These are phyloP conservation scores for Lacerta bilineata DNA, from an alignment of 2,797 vertebrate genomes.

Conservation along the genomic window DNA sequence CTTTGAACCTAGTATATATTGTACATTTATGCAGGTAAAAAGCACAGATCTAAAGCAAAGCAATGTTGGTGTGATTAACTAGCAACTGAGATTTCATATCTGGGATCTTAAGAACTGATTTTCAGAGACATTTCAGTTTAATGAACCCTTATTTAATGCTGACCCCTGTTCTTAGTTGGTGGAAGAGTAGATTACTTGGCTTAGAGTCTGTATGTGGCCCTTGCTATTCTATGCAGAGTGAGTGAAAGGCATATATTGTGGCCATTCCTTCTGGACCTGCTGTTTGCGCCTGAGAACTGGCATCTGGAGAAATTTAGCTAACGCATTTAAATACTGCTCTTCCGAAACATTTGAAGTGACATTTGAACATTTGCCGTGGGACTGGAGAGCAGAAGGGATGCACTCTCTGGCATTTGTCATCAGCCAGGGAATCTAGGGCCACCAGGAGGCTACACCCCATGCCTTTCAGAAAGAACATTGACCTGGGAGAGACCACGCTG, in stretches of 20 bases:
- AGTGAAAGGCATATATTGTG: no score
- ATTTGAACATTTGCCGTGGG: no score
- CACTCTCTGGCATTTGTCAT: neutral
- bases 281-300: neutral
- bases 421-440: neutral
- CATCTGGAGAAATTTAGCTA: neutral
- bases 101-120: neutral
- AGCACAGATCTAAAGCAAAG: neutral
- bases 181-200: neutral
- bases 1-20: conserved; percentile 41
- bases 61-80: neutral
- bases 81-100: neutral
- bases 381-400: neutral
- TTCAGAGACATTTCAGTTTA: neutral
- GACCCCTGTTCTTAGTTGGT: neutral
- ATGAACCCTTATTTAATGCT: neutral
- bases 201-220: neutral
- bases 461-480: neutral
- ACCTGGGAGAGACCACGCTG: neutral
- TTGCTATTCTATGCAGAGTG: neutral
- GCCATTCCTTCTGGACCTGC: neutral
- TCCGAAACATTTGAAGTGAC: neutral
- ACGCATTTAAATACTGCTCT: neutral
- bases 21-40: conserved; percentile 48
- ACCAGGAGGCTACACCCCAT: neutral